Percentiles rank a stretch among this genome's conserved stretches.
Conservation (phyloP, 2,888 invertebrate genomes). For the Rhimphoctona megacephalus region DNA sequence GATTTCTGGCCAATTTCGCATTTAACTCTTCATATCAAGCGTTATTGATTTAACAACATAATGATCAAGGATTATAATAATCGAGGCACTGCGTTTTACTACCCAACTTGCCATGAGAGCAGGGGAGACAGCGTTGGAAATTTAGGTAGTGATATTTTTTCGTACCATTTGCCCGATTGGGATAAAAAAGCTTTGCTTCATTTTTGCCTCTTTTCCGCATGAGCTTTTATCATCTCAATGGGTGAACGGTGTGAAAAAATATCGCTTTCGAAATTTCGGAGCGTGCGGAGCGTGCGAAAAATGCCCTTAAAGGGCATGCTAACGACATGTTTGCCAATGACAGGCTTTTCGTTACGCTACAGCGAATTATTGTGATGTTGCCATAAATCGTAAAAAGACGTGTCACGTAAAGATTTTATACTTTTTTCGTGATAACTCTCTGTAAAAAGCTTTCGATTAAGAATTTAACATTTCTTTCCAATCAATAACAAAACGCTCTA, state of each 20-base stretch:
- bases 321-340: neutral
- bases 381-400: neutral
- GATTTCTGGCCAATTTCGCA: neutral
- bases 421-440: neutral
- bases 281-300: neutral
- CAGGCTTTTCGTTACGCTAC: neutral
- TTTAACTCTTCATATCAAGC: neutral
- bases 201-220: neutral
- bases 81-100: neutral
- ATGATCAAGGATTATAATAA: neutral
- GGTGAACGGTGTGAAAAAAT: neutral
- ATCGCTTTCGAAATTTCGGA: neutral
- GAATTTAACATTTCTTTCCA: neutral
- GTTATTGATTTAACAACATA: neutral
- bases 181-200: neutral
- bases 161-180: neutral
- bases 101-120: neutral
- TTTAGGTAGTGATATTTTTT: neutral
- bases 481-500: too few relatives aligned
- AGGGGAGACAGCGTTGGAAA: neutral
- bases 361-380: neutral
- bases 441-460: neutral
- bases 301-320: neutral
- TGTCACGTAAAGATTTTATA: neutral
- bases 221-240: conserved; percentile 7